phyloP scores from a whole-genome alignment of 1,140 invertebrate genomes.

The Fopius arisanus region DNA sequence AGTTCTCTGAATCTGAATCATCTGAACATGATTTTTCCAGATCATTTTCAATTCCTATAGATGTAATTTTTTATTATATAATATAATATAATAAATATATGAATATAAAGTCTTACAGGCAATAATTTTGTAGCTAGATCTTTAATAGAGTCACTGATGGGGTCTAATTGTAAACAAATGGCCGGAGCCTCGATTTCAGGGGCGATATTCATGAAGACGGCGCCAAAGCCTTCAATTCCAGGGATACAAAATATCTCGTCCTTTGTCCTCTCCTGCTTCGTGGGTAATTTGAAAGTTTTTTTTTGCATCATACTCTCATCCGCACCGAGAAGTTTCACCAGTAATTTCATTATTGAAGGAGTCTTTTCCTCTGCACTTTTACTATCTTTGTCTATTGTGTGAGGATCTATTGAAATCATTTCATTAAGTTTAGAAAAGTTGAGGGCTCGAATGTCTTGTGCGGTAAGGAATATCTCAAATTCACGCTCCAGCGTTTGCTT shows the following conservation, averaged over 20 bases:
- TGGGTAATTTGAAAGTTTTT: constrained; percentile 48
- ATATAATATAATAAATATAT: too few species aligned
- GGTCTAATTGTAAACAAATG: constrained; percentile 69
- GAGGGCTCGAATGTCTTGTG: constrained; percentile 74
- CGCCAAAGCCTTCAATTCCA: constrained; percentile 71
- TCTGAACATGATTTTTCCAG: too few species aligned
- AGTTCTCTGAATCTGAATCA: too few species aligned
- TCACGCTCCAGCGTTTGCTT: constrained; percentile 80
- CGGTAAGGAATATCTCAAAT: constrained; percentile 74
- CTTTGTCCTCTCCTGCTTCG: constrained; percentile 42
- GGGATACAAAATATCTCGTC: constrained; percentile 71
- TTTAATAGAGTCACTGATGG: constrained; percentile 33
- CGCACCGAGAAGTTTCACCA: constrained; percentile 48
- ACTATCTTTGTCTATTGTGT: constrained; percentile 30
- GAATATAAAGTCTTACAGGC: constrained; percentile 46
- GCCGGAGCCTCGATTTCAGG: constrained; percentile 66
- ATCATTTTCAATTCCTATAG: too few species aligned
- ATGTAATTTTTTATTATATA: too few species aligned
- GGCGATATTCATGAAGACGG: constrained; percentile 63
- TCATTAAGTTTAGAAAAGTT: constrained; percentile 67
- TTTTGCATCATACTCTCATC: constrained; percentile 36
- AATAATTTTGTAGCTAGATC: constrained; percentile 54
- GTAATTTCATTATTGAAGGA: constrained; percentile 35
- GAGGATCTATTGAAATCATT: constrained; percentile 46
- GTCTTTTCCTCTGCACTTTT: neutral